A percentile compares a stretch with the other conserved stretches of the same genome.
These are phyloP conservation scores for Ancistrus triradiatus DNA, from an alignment of 2,113 vertebrate genomes.

Conservation along the genomic window DNA sequence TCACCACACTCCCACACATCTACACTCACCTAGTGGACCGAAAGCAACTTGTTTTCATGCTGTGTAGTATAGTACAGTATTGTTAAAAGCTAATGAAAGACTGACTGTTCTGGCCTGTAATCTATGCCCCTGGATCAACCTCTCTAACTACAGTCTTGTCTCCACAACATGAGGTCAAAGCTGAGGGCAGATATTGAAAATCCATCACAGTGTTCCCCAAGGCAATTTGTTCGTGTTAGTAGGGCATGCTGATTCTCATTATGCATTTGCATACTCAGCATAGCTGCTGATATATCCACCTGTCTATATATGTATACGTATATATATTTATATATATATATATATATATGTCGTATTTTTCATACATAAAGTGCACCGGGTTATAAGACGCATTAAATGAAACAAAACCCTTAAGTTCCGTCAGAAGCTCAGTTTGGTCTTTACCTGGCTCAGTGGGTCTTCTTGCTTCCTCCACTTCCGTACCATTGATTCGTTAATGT, in stretches of 20 bases:
- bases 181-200: constrained; percentile 42
- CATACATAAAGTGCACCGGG: no score
- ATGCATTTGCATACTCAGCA: constrained; percentile 9
- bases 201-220: constrained; percentile 21
- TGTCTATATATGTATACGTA: background rate
- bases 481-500: no score
- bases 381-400: no score
- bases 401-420: no score
- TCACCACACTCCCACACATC: constrained; percentile 8
- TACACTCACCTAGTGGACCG: background rate
- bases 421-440: no score
- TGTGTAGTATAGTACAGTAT: no score
- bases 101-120: constrained; percentile 25
- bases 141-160: constrained; percentile 2
- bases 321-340: background rate
- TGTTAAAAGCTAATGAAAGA: constrained; percentile 30
- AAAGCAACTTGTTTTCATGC: no score
- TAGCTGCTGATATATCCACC: background rate
- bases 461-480: no score
- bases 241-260: constrained; percentile 23
- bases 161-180: constrained; percentile 30
- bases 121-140: constrained; percentile 25
- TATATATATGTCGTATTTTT: no score
- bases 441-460: no score
- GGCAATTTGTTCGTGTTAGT: constrained; percentile 31